These are phyloP conservation scores for Abrostola triplasia DNA, from an alignment of 2,888 invertebrate species.

Conservation along the genomic window DNA sequence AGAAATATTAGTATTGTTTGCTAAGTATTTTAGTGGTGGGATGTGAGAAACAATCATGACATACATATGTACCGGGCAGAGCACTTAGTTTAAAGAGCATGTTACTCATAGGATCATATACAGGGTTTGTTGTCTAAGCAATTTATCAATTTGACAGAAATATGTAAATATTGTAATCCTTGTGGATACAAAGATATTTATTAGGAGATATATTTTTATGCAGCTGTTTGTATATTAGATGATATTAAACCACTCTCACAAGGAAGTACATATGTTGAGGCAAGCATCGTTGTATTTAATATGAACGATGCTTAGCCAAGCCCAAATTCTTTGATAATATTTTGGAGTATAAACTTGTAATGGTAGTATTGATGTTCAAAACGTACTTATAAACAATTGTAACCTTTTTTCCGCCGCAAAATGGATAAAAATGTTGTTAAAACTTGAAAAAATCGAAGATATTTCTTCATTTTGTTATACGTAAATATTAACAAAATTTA, in stretches of 20 bases:
- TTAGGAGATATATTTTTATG: slow-evolving; percentile 57
- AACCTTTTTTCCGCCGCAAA: slow-evolving; percentile 13
- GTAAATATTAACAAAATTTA: too few species aligned
- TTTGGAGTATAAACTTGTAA: slow-evolving; percentile 11
- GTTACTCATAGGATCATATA: slow-evolving; percentile 63
- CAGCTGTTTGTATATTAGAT: slow-evolving; percentile 54
- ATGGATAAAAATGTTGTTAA: background rate
- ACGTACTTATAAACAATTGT: slow-evolving; percentile 3
- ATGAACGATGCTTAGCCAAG: slow-evolving; percentile 17
- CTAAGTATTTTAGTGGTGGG: slow-evolving; percentile 24
- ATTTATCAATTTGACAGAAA: slow-evolving; percentile 47
- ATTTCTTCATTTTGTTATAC: background rate
- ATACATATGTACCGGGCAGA: slow-evolving; percentile 19
- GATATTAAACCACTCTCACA: slow-evolving; percentile 17
- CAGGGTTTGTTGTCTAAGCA: slow-evolving; percentile 64
- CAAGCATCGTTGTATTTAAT: slow-evolving; percentile 30
- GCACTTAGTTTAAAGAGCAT: slow-evolving; percentile 33
- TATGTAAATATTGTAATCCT: slow-evolving; percentile 47
- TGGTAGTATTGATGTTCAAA: background rate
- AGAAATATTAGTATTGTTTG: slow-evolving; percentile 23
- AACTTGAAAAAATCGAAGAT: background rate
- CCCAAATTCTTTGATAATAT: slow-evolving; percentile 22
- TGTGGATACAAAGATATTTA: slow-evolving; percentile 49
- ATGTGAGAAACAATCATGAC: slow-evolving; percentile 19
- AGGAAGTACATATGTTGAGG: background rate